Evolutionary conservation across 1,140 invertebrate genomes (phyloP).

Genomic region (Drosophila nebulosa): DNA sequence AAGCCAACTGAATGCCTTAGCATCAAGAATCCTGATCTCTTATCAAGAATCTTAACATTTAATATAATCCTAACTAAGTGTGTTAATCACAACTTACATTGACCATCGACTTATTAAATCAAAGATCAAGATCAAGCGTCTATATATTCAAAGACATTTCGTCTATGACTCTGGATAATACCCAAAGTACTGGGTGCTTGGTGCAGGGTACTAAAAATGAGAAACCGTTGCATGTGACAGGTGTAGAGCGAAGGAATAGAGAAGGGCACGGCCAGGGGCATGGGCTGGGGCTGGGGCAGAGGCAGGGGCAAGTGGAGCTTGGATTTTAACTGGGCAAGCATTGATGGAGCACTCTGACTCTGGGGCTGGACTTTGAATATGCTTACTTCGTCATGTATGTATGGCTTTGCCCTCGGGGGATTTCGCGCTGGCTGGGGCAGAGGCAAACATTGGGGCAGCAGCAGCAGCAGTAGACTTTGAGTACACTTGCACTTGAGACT

Average conservation of each 20-base stretch:
- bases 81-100: too few relatives aligned
- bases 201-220: background rate
- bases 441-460: slow-evolving; percentile 48
- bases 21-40: too few relatives aligned
- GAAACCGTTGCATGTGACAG: slow-evolving; percentile 19
- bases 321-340: slow-evolving; percentile 10
- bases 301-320: background rate
- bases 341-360: slow-evolving; percentile 29
- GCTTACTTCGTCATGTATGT: slow-evolving; percentile 4
- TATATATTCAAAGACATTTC: too few relatives aligned
- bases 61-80: too few relatives aligned
- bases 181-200: too few relatives aligned
- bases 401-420: slow-evolving; percentile 2
- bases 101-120: too few relatives aligned
- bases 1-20: background rate
- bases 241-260: background rate
- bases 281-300: background rate
- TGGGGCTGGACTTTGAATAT: slow-evolving; percentile 9
- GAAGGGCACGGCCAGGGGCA: background rate
- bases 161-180: too few relatives aligned
- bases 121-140: too few relatives aligned
- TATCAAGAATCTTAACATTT: too few relatives aligned
- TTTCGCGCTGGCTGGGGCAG: background rate
- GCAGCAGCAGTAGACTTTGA: slow-evolving; percentile 48
- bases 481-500: slow-evolving; percentile 68